phyloP scores from a whole-genome alignment of 2,113 vertebrate species.

The Phrynosoma platyrhinos region DNA sequence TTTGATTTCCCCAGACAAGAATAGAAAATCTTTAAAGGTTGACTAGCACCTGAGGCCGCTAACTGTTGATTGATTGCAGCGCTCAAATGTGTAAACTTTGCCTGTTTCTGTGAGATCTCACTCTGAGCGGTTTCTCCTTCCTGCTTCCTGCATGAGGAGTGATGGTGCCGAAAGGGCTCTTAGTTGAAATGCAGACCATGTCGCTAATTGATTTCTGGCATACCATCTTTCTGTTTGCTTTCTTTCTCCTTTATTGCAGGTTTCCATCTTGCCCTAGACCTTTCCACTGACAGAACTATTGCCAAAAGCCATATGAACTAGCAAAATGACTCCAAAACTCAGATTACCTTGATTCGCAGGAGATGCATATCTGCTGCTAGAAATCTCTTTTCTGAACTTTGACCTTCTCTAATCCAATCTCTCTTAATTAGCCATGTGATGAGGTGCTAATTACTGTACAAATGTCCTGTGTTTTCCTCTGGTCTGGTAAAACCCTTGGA shows the following conservation, averaged over 20 bases:
- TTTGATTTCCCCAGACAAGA: background rate
- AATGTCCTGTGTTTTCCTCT: background rate
- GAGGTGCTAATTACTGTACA: background rate
- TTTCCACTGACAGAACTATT: constrained; percentile 6
- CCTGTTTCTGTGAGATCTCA: background rate
- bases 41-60: background rate
- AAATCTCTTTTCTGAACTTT: constrained; percentile 10
- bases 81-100: background rate
- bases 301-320: constrained; percentile 6
- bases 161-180: background rate
- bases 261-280: background rate
- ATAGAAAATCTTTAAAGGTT: background rate
- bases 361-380: background rate
- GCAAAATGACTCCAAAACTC: constrained; percentile 6
- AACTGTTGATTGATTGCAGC: constrained; percentile 14
- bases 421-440: background rate
- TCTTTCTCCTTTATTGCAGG: background rate
- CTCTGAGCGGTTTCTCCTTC: background rate
- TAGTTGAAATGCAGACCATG: background rate
- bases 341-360: background rate
- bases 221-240: background rate
- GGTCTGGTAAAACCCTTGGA: too few species aligned
- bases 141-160: background rate
- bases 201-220: constrained; percentile 10
- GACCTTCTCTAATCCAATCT: background rate